Base-by-base conservation (phyloP, 2,113 vertebrate genomes). In the Lanius collurio region DNA sequence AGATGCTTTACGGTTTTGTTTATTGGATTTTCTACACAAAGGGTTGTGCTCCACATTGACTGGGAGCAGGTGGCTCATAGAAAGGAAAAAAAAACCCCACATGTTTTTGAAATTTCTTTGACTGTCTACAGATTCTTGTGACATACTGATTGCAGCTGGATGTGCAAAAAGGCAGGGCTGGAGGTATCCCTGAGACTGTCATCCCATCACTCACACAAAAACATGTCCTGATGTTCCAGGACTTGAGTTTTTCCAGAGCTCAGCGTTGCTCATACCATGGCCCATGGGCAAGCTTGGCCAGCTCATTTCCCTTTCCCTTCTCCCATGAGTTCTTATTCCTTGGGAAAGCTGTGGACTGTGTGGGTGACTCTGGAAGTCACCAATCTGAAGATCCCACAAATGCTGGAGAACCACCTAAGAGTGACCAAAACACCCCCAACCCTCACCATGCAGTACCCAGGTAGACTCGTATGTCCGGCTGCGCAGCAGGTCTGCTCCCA, bases 1-100 rank as follows among this genome's bases (percentile, higher is more conserved):
- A 95, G 87, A 96, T 86, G 92, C 71, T 96, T 96, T 86, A 62
- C 31, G 52, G 69, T 95, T 95, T 87, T 95, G 92, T 94, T 93
- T 93, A 90, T 71, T 84, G 88, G 76, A 80, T 94, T 95, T 91
- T 64, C 71, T 93, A 57, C 79, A 93, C 79, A 89, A 95, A 94
- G 75, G 26, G 20, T 60, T 94, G 79, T 46, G 44, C 47, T 92
- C 60, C 6, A 2, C 71, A 52, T 52, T 93, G 94, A 93, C 85
- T 90, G 79, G 83, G 88, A 94, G 82, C 92, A 95, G 90, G 94
- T 96, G 94, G 79, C 60, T 93, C 5, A 1, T 74, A 87, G 92
- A 90, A 89, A 56, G 52, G 7, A 11, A n/a, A 79, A 64, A 7
- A 30, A 6, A 15, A 0, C n/a, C 27, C 26, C 0, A 35, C 23